Base-by-base conservation (phyloP, 1,140 invertebrate genomes). In the Pseudomyrmex pallidus region DNA sequence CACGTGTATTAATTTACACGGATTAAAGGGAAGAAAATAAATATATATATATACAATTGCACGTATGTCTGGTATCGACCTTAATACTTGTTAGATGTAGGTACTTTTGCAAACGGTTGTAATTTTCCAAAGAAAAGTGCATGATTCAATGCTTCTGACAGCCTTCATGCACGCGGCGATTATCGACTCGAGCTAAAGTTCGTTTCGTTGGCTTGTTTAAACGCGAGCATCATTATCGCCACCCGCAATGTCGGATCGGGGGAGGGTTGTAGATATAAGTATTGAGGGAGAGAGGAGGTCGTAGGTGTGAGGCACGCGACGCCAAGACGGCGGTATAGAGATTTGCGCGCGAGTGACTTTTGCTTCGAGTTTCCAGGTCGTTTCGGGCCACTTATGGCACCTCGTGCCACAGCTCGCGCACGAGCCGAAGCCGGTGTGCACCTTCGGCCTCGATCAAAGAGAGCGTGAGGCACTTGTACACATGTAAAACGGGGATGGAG, bases 331-430 rank as follows among this genome's bases (percentile, higher is more conserved):
- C 56, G 25, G 44, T 70, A 72, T n/a, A 17, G 35, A 72, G 59
- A 66, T 82, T 22, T 64, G 66, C 46, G 67, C 77, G 17, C 25
- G 35, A 63, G 61, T 74, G 62, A 50, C 74, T 57, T 67, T 82
- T 52, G 52, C 52, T 12, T n/a, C 17, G 76, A 78, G 54, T 74
- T 84, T 84, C 80, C 67, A 68, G 68, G 44, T 84, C 80, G 82
- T 87, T 84, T 83, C 80, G 44, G 59, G 56, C 54, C 85, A 87
- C 74, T 86, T 78, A 87, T 25, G 78, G 48, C 56, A 25, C 10
- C 74, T 78, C 54, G 73, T 61, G 17, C 74, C 52, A 3, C n/a
- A n/a, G 46, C 17, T 68, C 48, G 63, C n/a, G 17, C 59, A 61
- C 50, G 84, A 72, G 52, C 80, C 25, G 25, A 25, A 7, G 35